A percentile compares a stretch with the other conserved stretches of the same genome.
These are phyloP conservation scores for Phaethornis superciliosus DNA, from an alignment of 2,113 vertebrate genomes.

Conservation along the genomic window DNA sequence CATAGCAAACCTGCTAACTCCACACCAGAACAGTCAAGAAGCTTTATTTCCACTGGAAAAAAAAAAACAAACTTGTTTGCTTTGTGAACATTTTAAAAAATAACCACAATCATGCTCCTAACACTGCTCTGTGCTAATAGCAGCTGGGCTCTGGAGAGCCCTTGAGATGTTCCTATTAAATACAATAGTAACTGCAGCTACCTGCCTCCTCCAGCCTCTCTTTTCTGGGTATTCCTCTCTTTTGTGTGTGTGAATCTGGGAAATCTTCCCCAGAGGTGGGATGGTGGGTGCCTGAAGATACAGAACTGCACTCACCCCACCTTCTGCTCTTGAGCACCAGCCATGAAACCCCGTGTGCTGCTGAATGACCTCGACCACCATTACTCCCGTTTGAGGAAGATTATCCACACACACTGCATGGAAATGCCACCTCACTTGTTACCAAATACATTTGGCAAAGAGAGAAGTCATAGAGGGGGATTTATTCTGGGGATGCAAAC, in stretches of 20 bases:
- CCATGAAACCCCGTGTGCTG: rapidly evolving
- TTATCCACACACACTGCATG: rapidly evolving
- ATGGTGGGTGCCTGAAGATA: no score
- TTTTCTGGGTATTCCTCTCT: no score
- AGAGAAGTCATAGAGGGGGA: no score
- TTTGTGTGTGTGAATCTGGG: no score
- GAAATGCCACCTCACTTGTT: background rate
- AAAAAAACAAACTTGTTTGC: background rate
- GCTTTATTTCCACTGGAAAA: background rate
- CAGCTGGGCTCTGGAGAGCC: no score
- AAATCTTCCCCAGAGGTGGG: no score
- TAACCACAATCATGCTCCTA: rapidly evolving
- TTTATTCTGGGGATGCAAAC: rapidly evolving
- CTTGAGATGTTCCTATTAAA: background rate
- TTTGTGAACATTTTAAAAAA: background rate
- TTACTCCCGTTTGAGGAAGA: background rate
- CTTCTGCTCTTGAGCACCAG: rapidly evolving
- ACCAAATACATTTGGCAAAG: rapidly evolving
- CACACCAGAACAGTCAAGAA: rapidly evolving
- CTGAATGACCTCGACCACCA: rapidly evolving
- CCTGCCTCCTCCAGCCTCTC: no score
- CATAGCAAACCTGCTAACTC: background rate
- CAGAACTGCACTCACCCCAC: no score
- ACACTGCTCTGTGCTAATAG: background rate
- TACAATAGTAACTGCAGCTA: background rate